Evolutionary conservation across 2,113 vertebrate species (phyloP).

Genomic region (Zosterops pallidus): DNA sequence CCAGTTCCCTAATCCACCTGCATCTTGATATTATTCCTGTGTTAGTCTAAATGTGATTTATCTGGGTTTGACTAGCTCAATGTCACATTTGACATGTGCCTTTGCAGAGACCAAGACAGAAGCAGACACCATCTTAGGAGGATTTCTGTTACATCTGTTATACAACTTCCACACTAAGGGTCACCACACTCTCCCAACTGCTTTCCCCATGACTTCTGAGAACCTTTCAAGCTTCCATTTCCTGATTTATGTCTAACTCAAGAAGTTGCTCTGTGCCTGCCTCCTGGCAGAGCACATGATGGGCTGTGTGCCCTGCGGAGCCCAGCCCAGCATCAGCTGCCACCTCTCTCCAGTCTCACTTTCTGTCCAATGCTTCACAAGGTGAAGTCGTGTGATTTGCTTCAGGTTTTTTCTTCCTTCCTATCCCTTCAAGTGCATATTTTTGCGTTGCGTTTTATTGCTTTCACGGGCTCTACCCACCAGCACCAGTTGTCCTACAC

Average conservation of each 20-base stretch:
- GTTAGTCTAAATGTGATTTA: not conserved
- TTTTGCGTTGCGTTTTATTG: not conserved
- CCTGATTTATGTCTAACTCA: not conserved
- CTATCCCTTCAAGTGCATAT: not conserved
- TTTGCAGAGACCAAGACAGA: not conserved
- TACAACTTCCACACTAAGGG: fast-evolving
- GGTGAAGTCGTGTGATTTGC: not conserved
- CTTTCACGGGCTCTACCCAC: not conserved
- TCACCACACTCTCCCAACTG: not conserved
- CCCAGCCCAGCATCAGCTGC: not conserved
- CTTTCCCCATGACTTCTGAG: not conserved
- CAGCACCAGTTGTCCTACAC: not conserved
- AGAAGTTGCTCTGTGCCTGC: not conserved
- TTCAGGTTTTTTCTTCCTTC: not conserved
- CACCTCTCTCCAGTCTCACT: not conserved
- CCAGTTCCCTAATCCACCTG: not conserved
- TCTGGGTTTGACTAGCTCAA: not conserved
- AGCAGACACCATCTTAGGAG: not conserved
- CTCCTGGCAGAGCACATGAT: fast-evolving
- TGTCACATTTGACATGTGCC: fast-evolving
- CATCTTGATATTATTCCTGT: not conserved
- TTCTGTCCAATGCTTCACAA: not conserved
- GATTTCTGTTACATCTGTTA: not conserved
- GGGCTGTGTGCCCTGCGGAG: not conserved
- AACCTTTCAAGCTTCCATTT: not conserved